Evolutionary conservation across 2,888 invertebrate genomes (phyloP).

Genomic region (Dichetophora obliterata): DNA sequence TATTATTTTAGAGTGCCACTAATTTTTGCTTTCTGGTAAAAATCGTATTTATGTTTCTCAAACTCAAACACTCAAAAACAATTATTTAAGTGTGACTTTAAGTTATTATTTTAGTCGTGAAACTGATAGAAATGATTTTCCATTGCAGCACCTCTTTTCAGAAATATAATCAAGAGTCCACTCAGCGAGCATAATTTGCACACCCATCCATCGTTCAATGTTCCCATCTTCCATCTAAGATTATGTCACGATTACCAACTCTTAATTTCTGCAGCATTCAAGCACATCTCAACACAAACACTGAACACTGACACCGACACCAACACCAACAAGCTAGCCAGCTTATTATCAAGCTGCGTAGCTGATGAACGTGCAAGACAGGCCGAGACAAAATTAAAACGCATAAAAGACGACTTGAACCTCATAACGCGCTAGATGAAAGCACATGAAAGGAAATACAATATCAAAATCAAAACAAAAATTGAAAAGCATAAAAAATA

Average conservation of each 20-base stretch:
- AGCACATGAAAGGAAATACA: not conserved
- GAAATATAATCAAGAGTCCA: not conserved
- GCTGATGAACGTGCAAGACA: not conserved
- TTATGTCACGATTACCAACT: not conserved
- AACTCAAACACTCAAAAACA: too few relatives aligned
- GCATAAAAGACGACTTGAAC: not conserved
- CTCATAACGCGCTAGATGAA: not conserved
- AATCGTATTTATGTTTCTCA: too few relatives aligned
- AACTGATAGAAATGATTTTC: not conserved
- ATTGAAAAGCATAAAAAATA: not conserved
- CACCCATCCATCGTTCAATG: not conserved
- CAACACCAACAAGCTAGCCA: not conserved
- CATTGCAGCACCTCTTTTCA: not conserved
- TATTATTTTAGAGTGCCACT: too few relatives aligned
- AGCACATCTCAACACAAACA: too few relatives aligned
- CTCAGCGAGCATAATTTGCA: not conserved
- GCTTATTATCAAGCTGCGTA: conserved; percentile 12
- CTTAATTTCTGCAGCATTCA: not conserved
- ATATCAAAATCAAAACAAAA: not conserved
- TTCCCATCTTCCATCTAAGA: not conserved
- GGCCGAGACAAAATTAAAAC: not conserved
- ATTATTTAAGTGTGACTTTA: too few relatives aligned
- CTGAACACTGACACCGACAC: not conserved
- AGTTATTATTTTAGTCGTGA: too few relatives aligned
- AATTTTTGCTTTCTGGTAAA: too few relatives aligned